Evolutionary conservation across 2,113 vertebrate species (phyloP), one percentile per base, ranked within the genome.

Genomic region (Lophotis ruficrista): DNA sequence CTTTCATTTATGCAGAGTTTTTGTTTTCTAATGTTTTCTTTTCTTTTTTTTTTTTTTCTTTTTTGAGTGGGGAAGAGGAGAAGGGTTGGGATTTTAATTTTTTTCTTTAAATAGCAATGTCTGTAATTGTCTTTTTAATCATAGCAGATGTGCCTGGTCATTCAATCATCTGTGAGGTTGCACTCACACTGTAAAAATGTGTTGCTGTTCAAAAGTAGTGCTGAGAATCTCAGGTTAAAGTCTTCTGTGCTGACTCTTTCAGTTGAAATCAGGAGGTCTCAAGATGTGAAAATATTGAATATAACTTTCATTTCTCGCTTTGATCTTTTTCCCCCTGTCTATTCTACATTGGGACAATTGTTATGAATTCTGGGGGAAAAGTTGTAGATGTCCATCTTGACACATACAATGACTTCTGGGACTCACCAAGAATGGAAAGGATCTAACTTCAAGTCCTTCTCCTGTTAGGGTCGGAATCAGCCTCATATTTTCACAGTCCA

Each of bases 1-100:
- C 83, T 94, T 93, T 95, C 81, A 72, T 14, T 89, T 91, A 54
- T 15, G 9, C n/a, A 87, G 54, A 87, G 64, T 45, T 94, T 93
- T 89, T 81, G 60, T 82, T 95, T 86, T 90, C 17, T 76, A 24
- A 11, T 27, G 2, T 51, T 64, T 28, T 37, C 1, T 43, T 58
- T 28, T 3, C 6, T 28, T 82, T 3, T 9, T n/a, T 9, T 14
- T 35, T 24, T 50, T n/a, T 38, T 47, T 35, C 43, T n/a, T 37
- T 57, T n/a, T 9, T 14, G n/a, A 79, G 4, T 41, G 9, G 4
- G 11, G 27, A 72, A 88, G 27, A 83, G 28, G 17, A 73, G 62
- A 86, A 79, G 1, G 1, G 0, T 20, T 76, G 12, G 4, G 4
- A 33, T 90, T n/a, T 73, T 8, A 87, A 20, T 72, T 62, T 61